These are phyloP conservation scores for Acleris literana DNA, from an alignment of 2,888 invertebrate species.

Conservation along the genomic window DNA sequence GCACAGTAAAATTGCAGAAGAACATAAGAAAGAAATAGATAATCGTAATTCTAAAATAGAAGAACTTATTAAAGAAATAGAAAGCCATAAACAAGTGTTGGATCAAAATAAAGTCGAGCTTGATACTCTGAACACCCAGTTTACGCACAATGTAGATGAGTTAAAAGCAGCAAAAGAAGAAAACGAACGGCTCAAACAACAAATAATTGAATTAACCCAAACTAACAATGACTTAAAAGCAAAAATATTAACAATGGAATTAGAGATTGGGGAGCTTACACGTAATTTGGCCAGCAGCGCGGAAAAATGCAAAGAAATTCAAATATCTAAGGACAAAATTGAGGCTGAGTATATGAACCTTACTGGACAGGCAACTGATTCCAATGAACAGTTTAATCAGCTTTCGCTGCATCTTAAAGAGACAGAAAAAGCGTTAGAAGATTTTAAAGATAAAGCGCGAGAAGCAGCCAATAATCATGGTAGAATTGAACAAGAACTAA, in stretches of 20 bases:
- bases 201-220: conserved; percentile 71
- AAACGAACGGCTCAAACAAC: conserved; percentile 69
- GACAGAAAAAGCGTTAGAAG: conserved; percentile 83
- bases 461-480: conserved; percentile 72
- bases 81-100: conserved; percentile 70
- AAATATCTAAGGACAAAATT: conserved; percentile 82
- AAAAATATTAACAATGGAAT: conserved; percentile 75
- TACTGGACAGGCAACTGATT: conserved; percentile 84
- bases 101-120: conserved; percentile 79
- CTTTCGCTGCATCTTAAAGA: conserved; percentile 81
- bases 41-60: conserved; percentile 79
- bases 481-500: conserved; percentile 75
- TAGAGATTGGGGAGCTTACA: conserved; percentile 83
- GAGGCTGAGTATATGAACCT: conserved; percentile 84
- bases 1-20: conserved; percentile 78
- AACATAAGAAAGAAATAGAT: conserved; percentile 79
- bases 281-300: conserved; percentile 81
- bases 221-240: conserved; percentile 64
- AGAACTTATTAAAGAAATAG: conserved; percentile 75
- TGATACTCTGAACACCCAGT: conserved; percentile 73
- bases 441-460: conserved; percentile 74
- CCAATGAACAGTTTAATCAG: conserved; percentile 82
- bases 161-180: conserved; percentile 71
- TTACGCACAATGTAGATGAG: conserved; percentile 71
- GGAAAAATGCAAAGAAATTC: conserved; percentile 83